Evolutionary conservation across 2,797 vertebrate species (phyloP).

Genomic region (Gymnodraco acuticeps): DNA sequence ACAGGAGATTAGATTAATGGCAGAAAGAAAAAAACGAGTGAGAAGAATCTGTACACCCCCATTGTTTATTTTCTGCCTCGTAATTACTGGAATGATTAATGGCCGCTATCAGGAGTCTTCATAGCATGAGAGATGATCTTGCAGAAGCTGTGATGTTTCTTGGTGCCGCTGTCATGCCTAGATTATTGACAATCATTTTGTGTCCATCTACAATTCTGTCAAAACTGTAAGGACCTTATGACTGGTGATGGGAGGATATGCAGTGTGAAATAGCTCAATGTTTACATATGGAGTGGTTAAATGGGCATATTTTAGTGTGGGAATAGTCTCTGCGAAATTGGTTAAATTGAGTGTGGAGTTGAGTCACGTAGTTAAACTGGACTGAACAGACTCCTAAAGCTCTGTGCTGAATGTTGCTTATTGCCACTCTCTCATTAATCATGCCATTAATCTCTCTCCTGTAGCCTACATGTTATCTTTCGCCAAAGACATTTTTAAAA

Average conservation of each 20-base stretch:
- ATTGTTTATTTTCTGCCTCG: slow-evolving; percentile 60
- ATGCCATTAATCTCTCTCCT: slow-evolving; percentile 3
- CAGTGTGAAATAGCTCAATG: slow-evolving; percentile 11
- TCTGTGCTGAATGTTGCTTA: background rate
- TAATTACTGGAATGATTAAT: slow-evolving; percentile 71
- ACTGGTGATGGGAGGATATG: slow-evolving; percentile 6
- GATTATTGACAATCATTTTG: slow-evolving; percentile 47
- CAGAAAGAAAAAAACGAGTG: slow-evolving; percentile 15
- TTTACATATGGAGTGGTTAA: slow-evolving; percentile 21
- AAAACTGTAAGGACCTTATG: slow-evolving; percentile 14
- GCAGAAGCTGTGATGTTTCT: slow-evolving; percentile 44
- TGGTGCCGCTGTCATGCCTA: slow-evolving; percentile 33
- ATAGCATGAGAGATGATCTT: slow-evolving; percentile 42
- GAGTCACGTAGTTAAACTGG: slow-evolving; percentile 8
- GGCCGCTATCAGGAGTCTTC: slow-evolving; percentile 49
- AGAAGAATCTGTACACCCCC: slow-evolving; percentile 20
- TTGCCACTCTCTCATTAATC: background rate
- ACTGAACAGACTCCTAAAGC: background rate
- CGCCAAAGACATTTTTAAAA: background rate
- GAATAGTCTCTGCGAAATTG: slow-evolving; percentile 32
- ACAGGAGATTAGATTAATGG: slow-evolving; percentile 36
- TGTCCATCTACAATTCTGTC: slow-evolving; percentile 20
- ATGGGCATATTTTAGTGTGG: slow-evolving; percentile 32
- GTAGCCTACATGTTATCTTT: slow-evolving; percentile 2
- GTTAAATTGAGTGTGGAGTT: slow-evolving; percentile 20